These are phyloP conservation scores for Eptatretus atami DNA, from an alignment of 2,797 vertebrate genomes.

Conservation along the genomic window DNA sequence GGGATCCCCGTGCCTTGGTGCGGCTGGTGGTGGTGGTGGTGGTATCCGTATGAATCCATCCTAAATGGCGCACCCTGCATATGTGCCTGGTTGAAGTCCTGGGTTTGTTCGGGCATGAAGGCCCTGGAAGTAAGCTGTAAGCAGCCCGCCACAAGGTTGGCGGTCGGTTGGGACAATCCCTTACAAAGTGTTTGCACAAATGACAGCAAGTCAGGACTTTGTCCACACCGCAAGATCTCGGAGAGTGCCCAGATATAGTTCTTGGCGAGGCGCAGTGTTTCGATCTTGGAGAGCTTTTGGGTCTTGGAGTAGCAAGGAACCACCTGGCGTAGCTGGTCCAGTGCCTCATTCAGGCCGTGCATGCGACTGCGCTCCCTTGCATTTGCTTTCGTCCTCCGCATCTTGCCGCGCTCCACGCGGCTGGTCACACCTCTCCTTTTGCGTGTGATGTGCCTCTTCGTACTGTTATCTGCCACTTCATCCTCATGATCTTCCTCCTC, in stretches of 20 bases:
- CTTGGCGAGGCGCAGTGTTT: conserved; percentile 55
- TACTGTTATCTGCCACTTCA: conserved; percentile 34
- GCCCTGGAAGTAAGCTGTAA: conserved; percentile 46
- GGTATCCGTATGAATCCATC: conserved; percentile 1
- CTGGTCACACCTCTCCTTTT: conserved; percentile 97
- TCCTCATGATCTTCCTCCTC: conserved; percentile 42
- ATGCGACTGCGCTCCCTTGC: conserved; percentile 63
- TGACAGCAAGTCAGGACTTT: conserved; percentile 41
- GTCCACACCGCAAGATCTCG: conserved; percentile 52
- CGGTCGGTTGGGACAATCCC: conserved; percentile 80
- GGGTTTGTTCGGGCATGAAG: conserved; percentile 29
- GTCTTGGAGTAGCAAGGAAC: conserved; percentile 98
- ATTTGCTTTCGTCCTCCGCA: conserved; percentile 52
- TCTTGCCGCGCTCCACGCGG: conserved; percentile 47
- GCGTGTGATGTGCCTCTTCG: conserved; percentile 65
- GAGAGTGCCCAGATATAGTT: conserved; percentile 97
- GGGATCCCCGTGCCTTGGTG: too few species aligned
- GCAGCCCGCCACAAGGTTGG: conserved; percentile 71
- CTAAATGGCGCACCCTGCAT: too few species aligned
- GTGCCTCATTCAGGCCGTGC: conserved; percentile 71
- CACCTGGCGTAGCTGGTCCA: conserved; percentile 51
- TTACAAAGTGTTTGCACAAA: conserved; percentile 88
- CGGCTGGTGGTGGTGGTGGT: not conserved
- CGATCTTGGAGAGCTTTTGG: conserved; percentile 84
- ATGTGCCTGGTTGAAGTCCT: conserved; percentile 15